Evolutionary conservation across 2,113 vertebrate genomes (phyloP).

Genomic region (Ia io): DNA sequence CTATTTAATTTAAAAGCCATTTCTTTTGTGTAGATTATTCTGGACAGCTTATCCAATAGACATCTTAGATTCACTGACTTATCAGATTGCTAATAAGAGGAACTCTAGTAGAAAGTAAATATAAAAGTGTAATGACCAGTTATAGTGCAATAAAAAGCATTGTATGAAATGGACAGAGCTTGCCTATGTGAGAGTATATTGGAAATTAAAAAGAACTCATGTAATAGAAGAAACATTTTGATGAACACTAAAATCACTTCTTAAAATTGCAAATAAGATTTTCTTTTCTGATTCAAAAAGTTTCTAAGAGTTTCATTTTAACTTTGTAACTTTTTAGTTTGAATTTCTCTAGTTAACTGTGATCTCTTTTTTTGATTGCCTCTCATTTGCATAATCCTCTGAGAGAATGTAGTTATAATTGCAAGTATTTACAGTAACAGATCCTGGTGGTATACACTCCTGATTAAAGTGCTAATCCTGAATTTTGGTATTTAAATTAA

Average conservation of each 20-base stretch:
- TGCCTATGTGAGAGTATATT: background rate
- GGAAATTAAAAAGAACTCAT: background rate
- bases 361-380: background rate
- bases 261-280: background rate
- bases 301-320: background rate
- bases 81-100: background rate
- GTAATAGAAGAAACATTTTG: background rate
- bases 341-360: background rate
- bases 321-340: background rate
- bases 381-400: background rate
- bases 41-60: background rate
- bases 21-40: background rate
- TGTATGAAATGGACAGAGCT: background rate
- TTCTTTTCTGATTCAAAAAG: slow-evolving; percentile 17
- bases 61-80: background rate
- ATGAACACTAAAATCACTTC: background rate
- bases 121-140: background rate
- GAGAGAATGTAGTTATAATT: background rate
- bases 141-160: background rate
- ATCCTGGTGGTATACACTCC: background rate
- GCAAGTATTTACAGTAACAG: background rate
- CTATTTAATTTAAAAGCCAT: background rate
- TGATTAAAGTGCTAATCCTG: background rate
- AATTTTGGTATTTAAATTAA: slow-evolving; percentile 38
- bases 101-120: background rate